phyloP scores from a whole-genome alignment of 92 coral and sea anemone genomes.

The Palythoa heliodiscus region DNA sequence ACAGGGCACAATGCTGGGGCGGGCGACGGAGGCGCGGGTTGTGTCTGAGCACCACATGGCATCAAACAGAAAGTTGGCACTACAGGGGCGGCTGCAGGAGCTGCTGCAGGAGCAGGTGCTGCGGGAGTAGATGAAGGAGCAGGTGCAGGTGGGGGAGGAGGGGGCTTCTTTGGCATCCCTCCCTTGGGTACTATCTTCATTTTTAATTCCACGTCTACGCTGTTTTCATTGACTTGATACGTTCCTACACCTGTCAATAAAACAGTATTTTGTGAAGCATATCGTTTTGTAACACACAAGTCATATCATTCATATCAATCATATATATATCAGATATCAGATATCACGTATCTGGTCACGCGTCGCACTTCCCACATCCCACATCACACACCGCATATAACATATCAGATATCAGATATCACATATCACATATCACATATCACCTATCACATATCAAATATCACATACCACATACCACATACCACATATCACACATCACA shows the following conservation, averaged over 20 bases:
- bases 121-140: not conserved
- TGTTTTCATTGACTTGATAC: slow-evolving; percentile 63
- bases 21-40: not conserved
- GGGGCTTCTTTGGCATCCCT: slow-evolving; percentile 1
- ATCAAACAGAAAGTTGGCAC: slow-evolving; percentile 44
- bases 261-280: not conserved
- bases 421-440: too few species aligned
- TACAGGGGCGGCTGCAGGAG: slow-evolving; percentile 6
- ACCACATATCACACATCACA: too few species aligned
- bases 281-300: not conserved
- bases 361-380: too few species aligned
- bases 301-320: too few species aligned
- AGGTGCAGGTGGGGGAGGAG: not conserved
- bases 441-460: too few species aligned
- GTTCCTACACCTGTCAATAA: slow-evolving; percentile 67
- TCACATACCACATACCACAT: too few species aligned
- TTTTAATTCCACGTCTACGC: slow-evolving; percentile 65
- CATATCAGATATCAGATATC: too few species aligned
- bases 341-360: too few species aligned
- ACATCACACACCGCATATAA: too few species aligned
- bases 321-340: too few species aligned
- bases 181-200: slow-evolving; percentile 57
- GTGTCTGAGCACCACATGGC: not conserved
- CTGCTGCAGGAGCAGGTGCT: slow-evolving; percentile 5
- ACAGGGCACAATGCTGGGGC: slow-evolving; percentile 34